phyloP scores from a whole-genome alignment of 1,140 invertebrate species.

The Lethrus apterus region DNA sequence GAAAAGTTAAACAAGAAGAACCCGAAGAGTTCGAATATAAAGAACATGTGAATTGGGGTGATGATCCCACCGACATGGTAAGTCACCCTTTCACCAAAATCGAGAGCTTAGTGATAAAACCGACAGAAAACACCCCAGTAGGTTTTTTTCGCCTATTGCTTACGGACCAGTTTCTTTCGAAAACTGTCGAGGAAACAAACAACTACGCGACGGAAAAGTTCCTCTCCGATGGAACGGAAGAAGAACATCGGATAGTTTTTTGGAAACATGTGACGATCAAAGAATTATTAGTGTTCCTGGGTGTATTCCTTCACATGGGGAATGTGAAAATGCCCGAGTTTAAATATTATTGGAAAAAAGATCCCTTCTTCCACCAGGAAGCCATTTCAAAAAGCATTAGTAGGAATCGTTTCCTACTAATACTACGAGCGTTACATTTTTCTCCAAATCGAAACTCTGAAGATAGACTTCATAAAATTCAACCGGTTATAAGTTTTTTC shows the following conservation, averaged over 20 bases:
- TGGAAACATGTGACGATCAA: no score
- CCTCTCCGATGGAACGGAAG: neutral
- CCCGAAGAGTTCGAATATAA: no score
- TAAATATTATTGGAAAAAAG: no score
- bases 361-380: no score
- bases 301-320: conserved; percentile 13
- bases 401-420: conserved; percentile 14
- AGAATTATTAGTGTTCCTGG: no score
- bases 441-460: conserved; percentile 7
- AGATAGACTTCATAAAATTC: conserved; percentile 1
- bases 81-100: no score
- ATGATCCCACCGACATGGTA: no score
- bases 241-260: conserved; percentile 17
- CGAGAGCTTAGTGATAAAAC: no score
- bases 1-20: no score
- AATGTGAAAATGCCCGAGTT: conserved; percentile 3
- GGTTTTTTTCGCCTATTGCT: conserved; percentile 11
- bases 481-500: conserved; percentile 1
- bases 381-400: no score
- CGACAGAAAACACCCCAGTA: no score
- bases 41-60: no score
- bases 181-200: conserved; percentile 21
- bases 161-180: conserved; percentile 17
- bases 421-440: conserved; percentile 9
- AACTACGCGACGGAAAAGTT: conserved; percentile 23